Conservation (phyloP, 1,140 invertebrate species). For the Magallana ariakensis region DNA sequence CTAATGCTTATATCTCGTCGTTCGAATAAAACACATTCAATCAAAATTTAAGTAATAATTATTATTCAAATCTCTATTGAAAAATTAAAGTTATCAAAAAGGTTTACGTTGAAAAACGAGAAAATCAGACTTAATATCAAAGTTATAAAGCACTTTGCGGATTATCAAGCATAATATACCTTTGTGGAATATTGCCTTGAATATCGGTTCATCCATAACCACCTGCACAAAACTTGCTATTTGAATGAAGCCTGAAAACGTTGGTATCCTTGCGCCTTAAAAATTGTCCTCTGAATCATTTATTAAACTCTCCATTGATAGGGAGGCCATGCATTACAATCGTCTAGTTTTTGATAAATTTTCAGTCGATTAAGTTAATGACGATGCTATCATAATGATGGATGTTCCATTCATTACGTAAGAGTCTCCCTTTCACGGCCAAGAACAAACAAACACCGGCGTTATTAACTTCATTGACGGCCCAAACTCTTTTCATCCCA, state of each 20-base stretch:
- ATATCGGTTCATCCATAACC: neutral
- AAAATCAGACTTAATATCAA: too few relatives aligned
- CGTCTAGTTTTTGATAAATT: neutral
- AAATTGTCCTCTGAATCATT: neutral
- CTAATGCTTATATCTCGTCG: too few relatives aligned
- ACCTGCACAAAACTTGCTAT: neutral
- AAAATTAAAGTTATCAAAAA: too few relatives aligned
- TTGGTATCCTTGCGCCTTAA: neutral
- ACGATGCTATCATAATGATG: conserved; percentile 21
- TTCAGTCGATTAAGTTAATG: neutral
- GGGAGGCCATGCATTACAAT: neutral
- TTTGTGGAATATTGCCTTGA: neutral
- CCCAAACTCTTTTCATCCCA: neutral
- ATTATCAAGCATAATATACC: neutral
- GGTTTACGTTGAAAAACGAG: too few relatives aligned
- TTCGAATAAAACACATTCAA: too few relatives aligned
- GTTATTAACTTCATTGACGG: neutral
- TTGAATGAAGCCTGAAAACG: neutral
- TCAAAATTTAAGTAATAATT: too few relatives aligned
- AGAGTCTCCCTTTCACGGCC: neutral
- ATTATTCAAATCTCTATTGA: too few relatives aligned
- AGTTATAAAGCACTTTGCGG: too few relatives aligned
- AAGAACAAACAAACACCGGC: neutral
- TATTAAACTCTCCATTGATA: neutral
- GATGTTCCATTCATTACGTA: conserved; percentile 1